Base-by-base conservation (phyloP, 1,140 invertebrate species). In the Philopotamus ludificatus region DNA sequence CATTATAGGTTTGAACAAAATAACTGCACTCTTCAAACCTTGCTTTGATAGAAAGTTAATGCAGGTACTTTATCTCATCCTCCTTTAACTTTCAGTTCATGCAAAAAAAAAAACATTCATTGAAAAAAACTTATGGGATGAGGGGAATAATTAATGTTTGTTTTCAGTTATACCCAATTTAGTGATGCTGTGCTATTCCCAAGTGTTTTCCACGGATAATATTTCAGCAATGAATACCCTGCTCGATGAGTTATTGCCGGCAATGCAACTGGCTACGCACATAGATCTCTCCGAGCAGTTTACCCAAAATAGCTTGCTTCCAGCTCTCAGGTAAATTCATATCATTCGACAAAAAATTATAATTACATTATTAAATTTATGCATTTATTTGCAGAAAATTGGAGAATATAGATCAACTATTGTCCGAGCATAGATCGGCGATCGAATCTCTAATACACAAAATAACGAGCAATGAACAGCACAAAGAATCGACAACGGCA, bases 361-460 rank as follows among this genome's bases (percentile, higher is more conserved):
- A 39, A 39, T 39, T 39, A n/a, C 34, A 39, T 39, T 8, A 39
- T 8, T 8, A 8, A 8, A 39, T 8, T 39, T 39, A 8, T n/a
- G 15, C 44, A 18, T 45, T 10, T 10, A 10, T 4, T 45, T 45
- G 47, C 20, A 71, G 70, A 51, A 68, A 66, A 28, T 45, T 71
- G 16, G 53, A 66, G 34, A 57, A 53, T 16, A 9, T 69, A n/a
- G 63, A 68, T 18, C 54, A 45, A 23, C 21, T 68, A 15, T 54
- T 18, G 0, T 61, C 61, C 1, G 66, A 81, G 39, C 76, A 77
- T 68, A 77, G 73, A 59, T 74, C 74, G 0, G 72, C 78, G 0
- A 73, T 81, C 18, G 78, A 81, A 53, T 73, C 77, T 0, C 57
- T 81, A 1, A 57, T 79, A 1, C 75, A 79, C 26, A 70, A 67